Percentiles rank a stretch among this genome's conserved stretches.
Conservation (phyloP, 2,113 vertebrate species). For the Cynocephalus volans region DNA sequence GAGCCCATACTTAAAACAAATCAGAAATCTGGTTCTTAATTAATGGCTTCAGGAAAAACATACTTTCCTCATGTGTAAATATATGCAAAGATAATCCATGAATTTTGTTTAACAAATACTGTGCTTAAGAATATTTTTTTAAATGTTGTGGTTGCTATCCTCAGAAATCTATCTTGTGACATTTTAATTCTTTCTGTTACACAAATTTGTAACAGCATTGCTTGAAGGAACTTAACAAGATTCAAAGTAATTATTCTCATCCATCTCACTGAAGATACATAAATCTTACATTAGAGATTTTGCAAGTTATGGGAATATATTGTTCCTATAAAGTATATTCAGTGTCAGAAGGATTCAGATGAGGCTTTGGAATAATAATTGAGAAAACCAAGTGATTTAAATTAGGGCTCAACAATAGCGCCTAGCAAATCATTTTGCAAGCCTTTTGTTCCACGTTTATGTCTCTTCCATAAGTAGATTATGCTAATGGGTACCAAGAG, state of each 20-base stretch:
- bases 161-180: conserved; percentile 66
- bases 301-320: conserved; percentile 74
- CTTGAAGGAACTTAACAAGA: conserved; percentile 76
- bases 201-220: conserved; percentile 73
- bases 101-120: conserved; percentile 47
- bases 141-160: conserved; percentile 56
- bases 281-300: conserved; percentile 78
- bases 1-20: not conserved
- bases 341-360: conserved; percentile 74
- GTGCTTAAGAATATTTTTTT: conserved; percentile 65
- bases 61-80: not conserved
- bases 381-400: conserved; percentile 78
- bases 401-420: conserved; percentile 61
- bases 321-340: conserved; percentile 73
- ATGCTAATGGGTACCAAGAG: conserved; percentile 79
- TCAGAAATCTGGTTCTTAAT: not conserved
- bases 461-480: conserved; percentile 78
- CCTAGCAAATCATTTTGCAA: conserved; percentile 70
- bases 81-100: conserved; percentile 8
- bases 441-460: conserved; percentile 60
- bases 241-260: conserved; percentile 81
- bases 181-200: conserved; percentile 79
- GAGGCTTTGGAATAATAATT: conserved; percentile 79
- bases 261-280: conserved; percentile 76
- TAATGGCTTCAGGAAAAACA: not conserved